Evolutionary conservation across 2,888 invertebrate genomes (phyloP).

Genomic region (Ptychoptera albimana): DNA sequence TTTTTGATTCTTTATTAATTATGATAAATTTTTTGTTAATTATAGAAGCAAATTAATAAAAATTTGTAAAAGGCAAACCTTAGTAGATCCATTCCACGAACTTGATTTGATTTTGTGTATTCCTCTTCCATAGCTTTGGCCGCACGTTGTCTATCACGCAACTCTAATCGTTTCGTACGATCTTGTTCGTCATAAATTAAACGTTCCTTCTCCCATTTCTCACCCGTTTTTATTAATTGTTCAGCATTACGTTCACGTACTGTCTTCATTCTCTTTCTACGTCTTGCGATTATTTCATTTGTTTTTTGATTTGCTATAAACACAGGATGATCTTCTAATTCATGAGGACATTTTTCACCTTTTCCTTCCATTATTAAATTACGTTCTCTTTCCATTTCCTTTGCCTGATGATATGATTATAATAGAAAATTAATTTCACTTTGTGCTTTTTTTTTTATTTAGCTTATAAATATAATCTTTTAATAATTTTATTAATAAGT

Average conservation of each 20-base stretch:
- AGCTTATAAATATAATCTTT: background rate
- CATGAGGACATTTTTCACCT: conserved; percentile 39
- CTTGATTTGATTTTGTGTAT: conserved; percentile 22
- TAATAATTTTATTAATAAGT: too few relatives aligned
- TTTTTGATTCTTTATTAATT: conserved; percentile 22
- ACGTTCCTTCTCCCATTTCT: conserved; percentile 29
- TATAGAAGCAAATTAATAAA: background rate
- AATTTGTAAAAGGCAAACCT: conserved; percentile 16
- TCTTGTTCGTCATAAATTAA: conserved; percentile 23
- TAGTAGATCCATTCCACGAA: conserved; percentile 24
- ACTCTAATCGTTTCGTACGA: conserved; percentile 17
- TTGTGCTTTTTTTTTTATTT: background rate
- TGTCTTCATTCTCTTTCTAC: conserved; percentile 31
- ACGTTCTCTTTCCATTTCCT: conserved; percentile 44
- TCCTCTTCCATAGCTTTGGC: conserved; percentile 21
- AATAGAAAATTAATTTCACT: background rate
- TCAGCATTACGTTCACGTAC: conserved; percentile 28
- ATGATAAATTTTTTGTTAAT: background rate
- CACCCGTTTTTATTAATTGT: conserved; percentile 25
- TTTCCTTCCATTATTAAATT: conserved; percentile 41
- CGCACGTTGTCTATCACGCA: conserved; percentile 16
- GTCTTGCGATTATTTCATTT: conserved; percentile 32
- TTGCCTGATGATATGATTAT: conserved; percentile 22
- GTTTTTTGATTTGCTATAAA: conserved; percentile 38
- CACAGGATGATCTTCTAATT: conserved; percentile 44